These are phyloP conservation scores for Cephus pygmeus DNA, from an alignment of 2,888 invertebrate species.

Conservation along the genomic window DNA sequence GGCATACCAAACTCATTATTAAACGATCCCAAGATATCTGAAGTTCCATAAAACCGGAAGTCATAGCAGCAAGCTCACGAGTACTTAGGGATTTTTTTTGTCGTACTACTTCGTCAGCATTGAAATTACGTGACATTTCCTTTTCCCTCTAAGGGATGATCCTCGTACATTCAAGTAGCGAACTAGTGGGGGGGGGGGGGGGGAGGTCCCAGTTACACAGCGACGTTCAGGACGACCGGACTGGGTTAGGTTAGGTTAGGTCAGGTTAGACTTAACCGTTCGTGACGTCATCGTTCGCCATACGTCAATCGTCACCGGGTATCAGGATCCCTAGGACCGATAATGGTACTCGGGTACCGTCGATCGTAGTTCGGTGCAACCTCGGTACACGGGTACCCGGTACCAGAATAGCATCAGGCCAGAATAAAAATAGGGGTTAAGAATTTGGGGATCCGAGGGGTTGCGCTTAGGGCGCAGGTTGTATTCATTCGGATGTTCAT, in stretches of 20 bases:
- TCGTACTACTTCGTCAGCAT: neutral
- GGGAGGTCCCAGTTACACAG: neutral
- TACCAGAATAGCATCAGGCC: neutral
- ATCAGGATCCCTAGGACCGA: neutral
- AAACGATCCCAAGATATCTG: neutral
- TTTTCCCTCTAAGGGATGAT: neutral
- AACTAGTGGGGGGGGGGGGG: neutral
- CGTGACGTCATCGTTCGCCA: neutral
- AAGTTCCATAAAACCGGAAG: neutral
- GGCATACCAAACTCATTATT: conserved; percentile 1
- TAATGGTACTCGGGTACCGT: neutral
- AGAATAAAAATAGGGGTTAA: neutral
- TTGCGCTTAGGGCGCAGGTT: conserved; percentile 46
- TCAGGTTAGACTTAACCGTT: neutral
- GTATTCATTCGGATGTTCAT: conserved; percentile 60
- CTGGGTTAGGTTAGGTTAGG: neutral
- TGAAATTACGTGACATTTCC: neutral
- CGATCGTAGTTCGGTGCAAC: neutral
- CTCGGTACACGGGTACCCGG: neutral
- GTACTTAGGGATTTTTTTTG: neutral
- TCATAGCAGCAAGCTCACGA: neutral
- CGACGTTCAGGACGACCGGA: neutral
- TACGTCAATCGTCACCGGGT: neutral
- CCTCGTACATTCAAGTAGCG: neutral
- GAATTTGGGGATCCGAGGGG: neutral